phyloP scores from a whole-genome alignment of 35 echinoderm and acorn worm species.

The Nesometra sesokonis region DNA sequence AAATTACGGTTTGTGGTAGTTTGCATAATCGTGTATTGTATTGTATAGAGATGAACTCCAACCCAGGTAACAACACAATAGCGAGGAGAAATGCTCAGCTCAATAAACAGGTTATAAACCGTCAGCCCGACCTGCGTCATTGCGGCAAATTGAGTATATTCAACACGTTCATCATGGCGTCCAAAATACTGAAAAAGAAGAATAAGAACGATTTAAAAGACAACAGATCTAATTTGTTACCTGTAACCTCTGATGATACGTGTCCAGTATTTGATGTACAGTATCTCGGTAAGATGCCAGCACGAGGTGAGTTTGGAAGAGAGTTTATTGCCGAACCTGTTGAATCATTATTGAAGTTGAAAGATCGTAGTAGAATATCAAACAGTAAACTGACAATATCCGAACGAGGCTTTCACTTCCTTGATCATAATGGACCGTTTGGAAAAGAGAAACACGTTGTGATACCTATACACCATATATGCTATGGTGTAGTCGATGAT shows the following conservation, averaged over 20 bases:
- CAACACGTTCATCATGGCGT: constrained; percentile 31
- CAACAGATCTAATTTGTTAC: constrained; percentile 1
- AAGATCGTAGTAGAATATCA: constrained; percentile 45
- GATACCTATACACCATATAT: constrained; percentile 92
- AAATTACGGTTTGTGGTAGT: background rate
- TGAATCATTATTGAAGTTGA: constrained; percentile 58
- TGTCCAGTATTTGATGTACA: constrained; percentile 80
- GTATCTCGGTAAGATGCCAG: constrained; percentile 86
- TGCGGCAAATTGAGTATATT: background rate
- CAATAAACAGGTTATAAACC: background rate
- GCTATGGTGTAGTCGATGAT: constrained; percentile 93
- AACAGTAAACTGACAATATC: constrained; percentile 64
- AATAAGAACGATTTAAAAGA: constrained; percentile 53
- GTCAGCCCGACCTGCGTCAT: background rate
- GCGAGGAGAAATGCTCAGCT: background rate
- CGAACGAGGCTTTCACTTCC: constrained; percentile 88
- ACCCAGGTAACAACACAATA: background rate
- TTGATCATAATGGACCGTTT: constrained; percentile 83
- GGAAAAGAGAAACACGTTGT: constrained; percentile 96
- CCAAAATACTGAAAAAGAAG: constrained; percentile 48
- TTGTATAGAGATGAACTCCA: background rate
- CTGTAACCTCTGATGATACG: constrained; percentile 6
- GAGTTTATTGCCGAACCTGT: constrained; percentile 88
- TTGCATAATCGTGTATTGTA: background rate
- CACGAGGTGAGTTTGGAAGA: constrained; percentile 81